Evolutionary conservation across 2,888 invertebrate species (phyloP).

Genomic region (Willowsia nigromaculata): DNA sequence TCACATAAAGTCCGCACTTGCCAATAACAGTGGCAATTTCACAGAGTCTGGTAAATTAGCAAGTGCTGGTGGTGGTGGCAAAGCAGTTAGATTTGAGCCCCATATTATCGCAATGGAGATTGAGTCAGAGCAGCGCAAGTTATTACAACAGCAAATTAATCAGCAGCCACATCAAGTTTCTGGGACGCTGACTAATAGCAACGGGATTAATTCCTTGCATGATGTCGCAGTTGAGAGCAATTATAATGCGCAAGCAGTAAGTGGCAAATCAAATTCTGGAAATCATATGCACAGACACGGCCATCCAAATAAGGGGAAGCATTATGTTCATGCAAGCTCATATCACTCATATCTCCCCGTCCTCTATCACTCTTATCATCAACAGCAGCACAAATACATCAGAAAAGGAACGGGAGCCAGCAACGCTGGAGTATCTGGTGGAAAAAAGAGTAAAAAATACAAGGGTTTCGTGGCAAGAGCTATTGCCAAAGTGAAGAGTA

Average conservation of each 20-base stretch:
- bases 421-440: conserved; percentile 55
- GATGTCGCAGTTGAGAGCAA: background rate
- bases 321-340: conserved; percentile 68
- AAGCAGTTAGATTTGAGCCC: conserved; percentile 74
- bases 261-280: conserved; percentile 62
- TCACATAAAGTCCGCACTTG: conserved; percentile 62
- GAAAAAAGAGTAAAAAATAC: conserved; percentile 66
- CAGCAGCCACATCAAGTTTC: conserved; percentile 51
- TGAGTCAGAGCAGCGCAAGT: conserved; percentile 71
- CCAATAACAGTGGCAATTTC: conserved; percentile 21
- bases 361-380: conserved; percentile 71
- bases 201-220: conserved; percentile 49
- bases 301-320: conserved; percentile 57
- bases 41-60: conserved; percentile 46
- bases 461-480: conserved; percentile 73
- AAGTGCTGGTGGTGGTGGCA: conserved; percentile 41
- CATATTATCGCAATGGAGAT: conserved; percentile 73
- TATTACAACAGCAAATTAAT: conserved; percentile 62
- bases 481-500: conserved; percentile 74
- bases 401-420: conserved; percentile 50
- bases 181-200: conserved; percentile 50
- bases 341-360: conserved; percentile 72
- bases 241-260: background rate
- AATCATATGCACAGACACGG: conserved; percentile 64
- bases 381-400: conserved; percentile 68